Base-by-base conservation (phyloP, 2,797 vertebrate species). In the Falco biarmicus region DNA sequence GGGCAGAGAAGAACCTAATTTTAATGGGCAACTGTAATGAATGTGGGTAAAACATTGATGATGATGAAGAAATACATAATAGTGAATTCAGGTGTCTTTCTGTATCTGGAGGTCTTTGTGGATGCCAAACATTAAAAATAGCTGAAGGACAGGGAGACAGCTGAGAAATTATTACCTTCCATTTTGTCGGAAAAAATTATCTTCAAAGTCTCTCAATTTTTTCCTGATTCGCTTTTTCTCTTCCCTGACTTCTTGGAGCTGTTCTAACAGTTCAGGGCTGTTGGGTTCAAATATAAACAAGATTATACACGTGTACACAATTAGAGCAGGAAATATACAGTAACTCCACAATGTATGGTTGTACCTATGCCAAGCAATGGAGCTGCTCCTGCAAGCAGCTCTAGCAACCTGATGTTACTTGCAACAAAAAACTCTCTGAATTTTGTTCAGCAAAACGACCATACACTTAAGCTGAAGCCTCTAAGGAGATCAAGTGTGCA, bases 181-280 rank as follows among this genome's bases (percentile, higher is more conserved):
- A 32, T 99, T 99, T 90, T 99, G 99, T 94, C 98, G 98, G 91
- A 99, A 99, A 97, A 99, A 99, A 96, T 98, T 99, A 65, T 99
- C 99, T 98, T 99, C 99, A 53, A 99, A 99, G 84, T 99, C 99
- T 95, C 99, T 98, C 88, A 99, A 98, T 97, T 98, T 99, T 97
- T 99, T 99, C 92, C 99, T 98, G 95, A 99, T 99, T 78, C 97
- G 98, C 96, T 99, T 99, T 96, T 99, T 99, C 97, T 99, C 99
- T 97, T 99, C 99, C 76, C 99, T 98, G 73, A 99, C 98, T 97
- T 99, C 99, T 90, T 99, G 99, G 66, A 99, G 99, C 95, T 99
- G 99, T 96, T 99, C 99, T 94, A 99, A 96, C 11, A 99, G 99
- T 96, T 99, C 99, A 95, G 98, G 97, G 96, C 99, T 99, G 97